Conservation (phyloP, 2,797 vertebrate genomes). For the Hemibagrus guttatus region DNA sequence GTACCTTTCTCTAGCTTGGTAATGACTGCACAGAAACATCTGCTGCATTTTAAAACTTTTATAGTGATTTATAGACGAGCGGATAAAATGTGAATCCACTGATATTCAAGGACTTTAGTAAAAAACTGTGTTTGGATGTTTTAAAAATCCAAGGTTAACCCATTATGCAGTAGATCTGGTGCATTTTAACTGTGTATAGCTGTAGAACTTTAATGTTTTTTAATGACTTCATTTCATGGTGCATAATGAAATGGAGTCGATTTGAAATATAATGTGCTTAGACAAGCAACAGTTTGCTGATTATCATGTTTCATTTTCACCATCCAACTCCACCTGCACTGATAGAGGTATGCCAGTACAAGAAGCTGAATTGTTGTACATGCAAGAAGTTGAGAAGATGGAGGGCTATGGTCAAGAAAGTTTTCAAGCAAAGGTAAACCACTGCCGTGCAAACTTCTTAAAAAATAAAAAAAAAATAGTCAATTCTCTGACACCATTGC, state of each 20-base stretch:
- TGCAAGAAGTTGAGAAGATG: conserved; percentile 97
- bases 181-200: neutral
- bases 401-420: conserved; percentile 96
- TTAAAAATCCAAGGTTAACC: neutral
- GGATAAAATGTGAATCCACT: conserved; percentile 38
- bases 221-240: neutral
- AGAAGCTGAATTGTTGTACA: conserved; percentile 94
- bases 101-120: conserved; percentile 15
- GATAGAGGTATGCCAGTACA: conserved; percentile 87
- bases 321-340: neutral
- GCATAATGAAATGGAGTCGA: neutral
- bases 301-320: neutral
- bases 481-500: neutral
- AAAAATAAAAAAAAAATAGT: neutral
- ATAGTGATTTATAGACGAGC: conserved; percentile 41
- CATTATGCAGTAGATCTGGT: neutral
- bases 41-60: conserved; percentile 23
- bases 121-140: neutral
- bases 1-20: conserved; percentile 47
- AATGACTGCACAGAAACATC: conserved; percentile 31
- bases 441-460: neutral
- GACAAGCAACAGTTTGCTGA: neutral
- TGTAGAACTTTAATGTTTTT: neutral
- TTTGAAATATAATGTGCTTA: neutral
- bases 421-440: conserved; percentile 90